Conservation (phyloP, 30 jellyfish, hydroid and myxozoan genomes). For the Pseudorhiza aurosa region DNA sequence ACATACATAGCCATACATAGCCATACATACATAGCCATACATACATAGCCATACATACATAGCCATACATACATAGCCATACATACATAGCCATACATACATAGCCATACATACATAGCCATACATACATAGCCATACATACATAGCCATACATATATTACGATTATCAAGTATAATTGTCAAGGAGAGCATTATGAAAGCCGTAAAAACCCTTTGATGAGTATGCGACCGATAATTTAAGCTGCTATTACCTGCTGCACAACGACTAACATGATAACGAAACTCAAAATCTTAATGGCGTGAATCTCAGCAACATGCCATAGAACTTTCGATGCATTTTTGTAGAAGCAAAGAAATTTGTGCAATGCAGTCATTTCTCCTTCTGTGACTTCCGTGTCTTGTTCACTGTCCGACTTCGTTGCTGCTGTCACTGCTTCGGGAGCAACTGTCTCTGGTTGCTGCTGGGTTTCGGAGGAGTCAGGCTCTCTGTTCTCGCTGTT, state of each 20-base stretch:
- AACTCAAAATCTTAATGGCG: slow-evolving; percentile 70
- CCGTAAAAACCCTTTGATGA: too few relatives aligned
- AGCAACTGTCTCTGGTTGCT: slow-evolving; percentile 28
- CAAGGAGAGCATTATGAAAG: too few relatives aligned
- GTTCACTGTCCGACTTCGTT: slow-evolving; percentile 35
- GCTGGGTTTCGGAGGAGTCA: slow-evolving; percentile 13
- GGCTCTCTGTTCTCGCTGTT: slow-evolving; percentile 12
- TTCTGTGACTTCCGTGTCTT: slow-evolving; percentile 32
- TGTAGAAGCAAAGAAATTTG: slow-evolving; percentile 40
- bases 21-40: too few relatives aligned
- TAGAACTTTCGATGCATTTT: slow-evolving; percentile 46
- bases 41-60: too few relatives aligned
- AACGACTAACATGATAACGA: slow-evolving; percentile 85
- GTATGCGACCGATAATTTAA: background rate
- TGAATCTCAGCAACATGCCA: slow-evolving; percentile 95
- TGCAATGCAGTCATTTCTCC: slow-evolving; percentile 47
- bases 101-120: too few relatives aligned
- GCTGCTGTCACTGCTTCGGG: slow-evolving; percentile 23
- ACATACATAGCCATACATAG: too few relatives aligned
- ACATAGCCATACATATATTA: too few relatives aligned
- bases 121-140: too few relatives aligned
- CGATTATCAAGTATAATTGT: background rate
- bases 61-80: too few relatives aligned
- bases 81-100: too few relatives aligned
- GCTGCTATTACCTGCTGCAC: slow-evolving; percentile 85